phyloP scores from a whole-genome alignment of 1,140 invertebrate species.

The Cataglyphis hispanica region DNA sequence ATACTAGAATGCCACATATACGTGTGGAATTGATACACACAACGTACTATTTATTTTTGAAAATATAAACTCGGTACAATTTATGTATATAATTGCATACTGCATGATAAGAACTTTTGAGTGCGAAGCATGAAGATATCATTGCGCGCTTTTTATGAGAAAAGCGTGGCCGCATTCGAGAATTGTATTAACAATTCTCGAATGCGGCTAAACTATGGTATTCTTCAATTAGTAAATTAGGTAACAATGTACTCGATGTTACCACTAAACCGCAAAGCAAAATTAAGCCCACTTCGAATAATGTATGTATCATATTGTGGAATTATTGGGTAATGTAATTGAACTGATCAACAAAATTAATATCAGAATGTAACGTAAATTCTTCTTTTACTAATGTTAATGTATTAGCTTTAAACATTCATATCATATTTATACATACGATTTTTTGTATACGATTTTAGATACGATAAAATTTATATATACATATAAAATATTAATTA shows the following conservation, averaged over 20 bases:
- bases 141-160: background rate
- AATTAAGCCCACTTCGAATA: slow-evolving; percentile 71
- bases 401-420: background rate
- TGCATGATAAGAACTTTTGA: background rate
- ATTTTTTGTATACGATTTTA: too few species aligned
- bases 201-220: slow-evolving; percentile 46
- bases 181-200: slow-evolving; percentile 24
- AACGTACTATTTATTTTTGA: background rate
- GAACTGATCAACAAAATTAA: slow-evolving; percentile 52
- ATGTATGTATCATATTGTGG: slow-evolving; percentile 58
- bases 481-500: background rate
- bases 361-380: slow-evolving; percentile 26
- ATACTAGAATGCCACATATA: background rate
- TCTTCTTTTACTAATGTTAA: slow-evolving; percentile 28
- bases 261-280: slow-evolving; percentile 64
- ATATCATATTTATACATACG: background rate
- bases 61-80: background rate
- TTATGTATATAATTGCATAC: background rate
- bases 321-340: slow-evolving; percentile 66
- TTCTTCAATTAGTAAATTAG: slow-evolving; percentile 69
- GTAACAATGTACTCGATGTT: slow-evolving; percentile 62
- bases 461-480: too few species aligned
- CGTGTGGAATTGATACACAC: background rate
- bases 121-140: slow-evolving; percentile 15
- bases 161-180: slow-evolving; percentile 8